Percentiles rank a stretch among this genome's conserved stretches.
These are phyloP conservation scores for Platyscapa corneri DNA, from an alignment of 1,140 invertebrate genomes.

Conservation along the genomic window DNA sequence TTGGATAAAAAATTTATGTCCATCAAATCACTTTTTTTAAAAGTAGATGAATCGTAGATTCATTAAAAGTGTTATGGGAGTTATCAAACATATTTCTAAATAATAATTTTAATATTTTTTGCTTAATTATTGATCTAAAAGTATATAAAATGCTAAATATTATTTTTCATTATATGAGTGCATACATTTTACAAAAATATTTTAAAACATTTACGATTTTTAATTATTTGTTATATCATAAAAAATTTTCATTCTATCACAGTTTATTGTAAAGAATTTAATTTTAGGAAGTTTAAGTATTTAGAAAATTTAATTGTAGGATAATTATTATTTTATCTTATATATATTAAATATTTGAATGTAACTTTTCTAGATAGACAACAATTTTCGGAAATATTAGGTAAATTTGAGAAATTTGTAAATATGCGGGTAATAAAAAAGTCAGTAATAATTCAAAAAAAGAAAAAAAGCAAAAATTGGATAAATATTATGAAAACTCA, in stretches of 20 bases:
- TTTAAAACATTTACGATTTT: not conserved
- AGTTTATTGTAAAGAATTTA: too few species aligned
- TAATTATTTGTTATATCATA: not conserved
- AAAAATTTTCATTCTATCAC: too few species aligned
- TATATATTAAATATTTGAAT: too few species aligned
- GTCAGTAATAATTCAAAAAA: not conserved
- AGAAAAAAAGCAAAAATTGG: constrained; percentile 25
- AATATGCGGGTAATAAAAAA: not conserved
- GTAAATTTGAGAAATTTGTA: not conserved
- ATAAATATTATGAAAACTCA: constrained; percentile 52
- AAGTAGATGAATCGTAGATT: too few species aligned
- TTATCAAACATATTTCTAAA: not conserved
- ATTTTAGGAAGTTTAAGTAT: too few species aligned
- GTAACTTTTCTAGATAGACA: too few species aligned
- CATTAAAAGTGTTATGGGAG: not conserved
- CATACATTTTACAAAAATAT: too few species aligned
- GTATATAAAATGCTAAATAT: too few species aligned
- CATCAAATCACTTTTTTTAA: not conserved
- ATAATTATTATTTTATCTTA: too few species aligned
- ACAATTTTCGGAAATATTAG: not conserved
- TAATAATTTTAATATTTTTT: not conserved
- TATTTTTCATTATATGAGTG: too few species aligned
- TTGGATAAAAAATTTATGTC: not conserved
- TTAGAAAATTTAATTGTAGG: too few species aligned
- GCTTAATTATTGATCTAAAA: too few species aligned